phyloP scores from a whole-genome alignment of 2,113 vertebrate genomes.

The Ceuthmochares aereus region DNA sequence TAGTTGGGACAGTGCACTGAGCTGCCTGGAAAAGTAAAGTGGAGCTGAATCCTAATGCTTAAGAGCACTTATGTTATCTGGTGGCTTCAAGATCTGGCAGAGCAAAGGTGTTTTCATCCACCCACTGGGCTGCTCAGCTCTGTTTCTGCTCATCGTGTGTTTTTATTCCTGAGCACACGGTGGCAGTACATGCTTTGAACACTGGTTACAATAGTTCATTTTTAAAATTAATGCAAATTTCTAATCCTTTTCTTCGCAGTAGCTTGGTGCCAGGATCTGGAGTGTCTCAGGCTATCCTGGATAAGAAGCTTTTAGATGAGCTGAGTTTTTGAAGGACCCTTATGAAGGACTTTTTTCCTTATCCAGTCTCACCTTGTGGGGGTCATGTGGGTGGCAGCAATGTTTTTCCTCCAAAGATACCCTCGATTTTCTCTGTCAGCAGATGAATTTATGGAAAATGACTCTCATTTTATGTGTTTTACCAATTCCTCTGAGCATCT shows the following conservation, averaged over 20 bases:
- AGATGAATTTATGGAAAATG: not conserved
- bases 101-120: not conserved
- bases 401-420: not conserved
- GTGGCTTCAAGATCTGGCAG: not conserved
- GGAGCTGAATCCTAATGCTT: fast-evolving
- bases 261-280: not conserved
- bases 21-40: not conserved
- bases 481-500: fast-evolving
- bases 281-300: not conserved
- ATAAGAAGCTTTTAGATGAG: not conserved
- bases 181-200: not conserved
- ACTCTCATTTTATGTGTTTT: fast-evolving
- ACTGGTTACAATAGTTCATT: fast-evolving
- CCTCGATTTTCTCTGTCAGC: not conserved
- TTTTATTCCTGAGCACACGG: not conserved
- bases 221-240: not conserved
- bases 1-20: not conserved
- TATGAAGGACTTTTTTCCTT: not conserved
- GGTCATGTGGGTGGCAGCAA: fast-evolving
- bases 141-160: not conserved
- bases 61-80: fast-evolving
- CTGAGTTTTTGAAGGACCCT: not conserved
- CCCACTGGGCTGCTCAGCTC: fast-evolving
- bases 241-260: not conserved
- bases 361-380: not conserved